Conservation (phyloP, 2,113 vertebrate species). For the Orthonyx spaldingii region DNA sequence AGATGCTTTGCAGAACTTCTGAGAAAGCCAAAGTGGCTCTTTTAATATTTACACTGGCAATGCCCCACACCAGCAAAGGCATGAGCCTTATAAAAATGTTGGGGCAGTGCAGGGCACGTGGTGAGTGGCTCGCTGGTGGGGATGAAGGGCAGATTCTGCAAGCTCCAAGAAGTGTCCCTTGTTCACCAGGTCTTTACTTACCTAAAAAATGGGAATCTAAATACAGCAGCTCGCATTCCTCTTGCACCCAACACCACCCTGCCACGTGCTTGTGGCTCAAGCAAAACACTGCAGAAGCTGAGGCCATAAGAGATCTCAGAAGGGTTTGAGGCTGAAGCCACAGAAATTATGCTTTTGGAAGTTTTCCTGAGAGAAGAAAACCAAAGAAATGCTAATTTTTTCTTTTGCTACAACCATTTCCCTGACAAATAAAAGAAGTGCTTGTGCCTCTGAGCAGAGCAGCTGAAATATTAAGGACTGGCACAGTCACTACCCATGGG, state of each 20-base stretch:
- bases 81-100: rapidly evolving
- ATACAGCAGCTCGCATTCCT: not conserved
- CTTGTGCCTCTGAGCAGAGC: not conserved
- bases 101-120: rapidly evolving
- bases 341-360: not conserved
- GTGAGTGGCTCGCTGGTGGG: not conserved
- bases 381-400: not conserved
- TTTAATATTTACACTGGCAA: not conserved
- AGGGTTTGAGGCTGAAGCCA: not conserved
- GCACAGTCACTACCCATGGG: rapidly evolving
- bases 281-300: not conserved
- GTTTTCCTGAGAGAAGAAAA: not conserved
- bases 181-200: not conserved
- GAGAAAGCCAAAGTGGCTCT: not conserved
- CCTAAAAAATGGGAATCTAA: not conserved
- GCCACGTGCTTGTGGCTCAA: not conserved
- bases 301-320: not conserved
- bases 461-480: not conserved
- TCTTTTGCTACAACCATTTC: not conserved
- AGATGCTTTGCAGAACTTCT: not conserved
- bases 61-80: not conserved
- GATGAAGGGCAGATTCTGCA: not conserved
- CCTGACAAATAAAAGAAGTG: not conserved
- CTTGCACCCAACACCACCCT: not conserved
- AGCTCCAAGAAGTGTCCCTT: not conserved